Conservation (phyloP, 2,797 vertebrate species). For the Kryptopterus vitreolus region DNA sequence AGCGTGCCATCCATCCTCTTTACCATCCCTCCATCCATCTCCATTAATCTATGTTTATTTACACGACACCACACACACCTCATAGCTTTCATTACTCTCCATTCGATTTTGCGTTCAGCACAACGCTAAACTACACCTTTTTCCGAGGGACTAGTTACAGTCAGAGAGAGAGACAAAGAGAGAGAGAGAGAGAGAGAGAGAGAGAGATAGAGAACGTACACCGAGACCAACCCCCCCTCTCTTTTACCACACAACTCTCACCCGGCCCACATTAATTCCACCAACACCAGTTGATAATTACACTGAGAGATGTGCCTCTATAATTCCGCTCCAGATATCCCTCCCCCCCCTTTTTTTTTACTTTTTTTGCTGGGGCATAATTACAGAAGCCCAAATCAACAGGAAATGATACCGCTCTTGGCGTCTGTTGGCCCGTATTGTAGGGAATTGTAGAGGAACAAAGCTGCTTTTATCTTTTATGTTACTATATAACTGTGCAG, state of each 20-base stretch:
- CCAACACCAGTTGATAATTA: constrained; percentile 24
- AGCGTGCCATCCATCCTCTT: constrained; percentile 12
- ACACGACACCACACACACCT: not conserved
- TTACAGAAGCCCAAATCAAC: constrained; percentile 45
- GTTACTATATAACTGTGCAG: constrained; percentile 32
- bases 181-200: too few species aligned
- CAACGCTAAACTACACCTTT: not conserved
- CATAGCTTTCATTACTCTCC: not conserved
- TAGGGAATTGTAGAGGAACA: constrained; percentile 39
- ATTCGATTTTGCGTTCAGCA: not conserved
- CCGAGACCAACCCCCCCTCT: constrained; percentile 14
- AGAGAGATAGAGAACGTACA: too few species aligned
- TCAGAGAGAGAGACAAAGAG: too few species aligned
- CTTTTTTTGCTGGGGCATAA: constrained; percentile 47
- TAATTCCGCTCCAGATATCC: constrained; percentile 28
- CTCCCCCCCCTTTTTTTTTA: too few species aligned
- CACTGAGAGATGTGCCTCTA: constrained; percentile 31
- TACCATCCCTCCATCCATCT: not conserved
- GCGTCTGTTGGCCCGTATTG: constrained; percentile 42
- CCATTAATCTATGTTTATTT: not conserved
- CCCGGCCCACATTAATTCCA: constrained; percentile 41
- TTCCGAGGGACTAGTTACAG: constrained; percentile 43
- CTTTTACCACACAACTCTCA: constrained; percentile 24
- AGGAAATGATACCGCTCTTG: constrained; percentile 42
- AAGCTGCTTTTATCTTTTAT: constrained; percentile 37